Conservation (phyloP, 2,797 vertebrate genomes). For the Pipistrellus nathusii region DNA sequence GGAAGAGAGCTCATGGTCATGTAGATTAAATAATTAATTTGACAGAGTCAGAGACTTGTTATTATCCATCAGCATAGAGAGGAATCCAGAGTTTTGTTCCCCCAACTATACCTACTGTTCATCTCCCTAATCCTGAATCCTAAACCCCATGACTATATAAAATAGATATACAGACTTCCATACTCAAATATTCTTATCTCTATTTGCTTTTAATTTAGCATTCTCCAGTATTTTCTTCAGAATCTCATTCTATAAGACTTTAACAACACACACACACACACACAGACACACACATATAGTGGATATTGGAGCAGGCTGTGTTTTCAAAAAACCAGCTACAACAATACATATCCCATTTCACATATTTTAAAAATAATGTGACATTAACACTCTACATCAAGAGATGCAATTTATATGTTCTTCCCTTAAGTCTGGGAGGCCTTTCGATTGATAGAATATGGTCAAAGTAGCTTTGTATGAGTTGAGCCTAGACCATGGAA, state of each 20-base stretch:
- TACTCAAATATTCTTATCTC: background rate
- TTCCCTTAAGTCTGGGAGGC: background rate
- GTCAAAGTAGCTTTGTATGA: background rate
- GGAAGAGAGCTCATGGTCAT: background rate
- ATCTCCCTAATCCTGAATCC: background rate
- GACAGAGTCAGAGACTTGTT: constrained; percentile 3
- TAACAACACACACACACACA: background rate
- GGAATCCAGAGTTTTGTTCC: background rate
- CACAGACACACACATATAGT: background rate
- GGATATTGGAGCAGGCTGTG: background rate
- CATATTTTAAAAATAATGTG: background rate
- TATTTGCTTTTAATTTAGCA: background rate
- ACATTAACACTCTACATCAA: background rate
- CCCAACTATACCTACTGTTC: background rate
- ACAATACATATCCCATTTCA: background rate
- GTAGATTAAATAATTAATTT: background rate
- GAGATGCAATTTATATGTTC: background rate
- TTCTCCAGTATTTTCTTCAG: background rate
- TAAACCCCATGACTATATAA: background rate
- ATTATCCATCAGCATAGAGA: background rate
- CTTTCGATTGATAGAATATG: background rate
- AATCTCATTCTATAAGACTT: background rate
- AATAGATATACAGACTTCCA: background rate
- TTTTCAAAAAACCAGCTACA: background rate
- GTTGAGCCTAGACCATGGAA: background rate